Conservation (phyloP, 2,797 vertebrate species). For the Phrynocephalus vlangalii region DNA sequence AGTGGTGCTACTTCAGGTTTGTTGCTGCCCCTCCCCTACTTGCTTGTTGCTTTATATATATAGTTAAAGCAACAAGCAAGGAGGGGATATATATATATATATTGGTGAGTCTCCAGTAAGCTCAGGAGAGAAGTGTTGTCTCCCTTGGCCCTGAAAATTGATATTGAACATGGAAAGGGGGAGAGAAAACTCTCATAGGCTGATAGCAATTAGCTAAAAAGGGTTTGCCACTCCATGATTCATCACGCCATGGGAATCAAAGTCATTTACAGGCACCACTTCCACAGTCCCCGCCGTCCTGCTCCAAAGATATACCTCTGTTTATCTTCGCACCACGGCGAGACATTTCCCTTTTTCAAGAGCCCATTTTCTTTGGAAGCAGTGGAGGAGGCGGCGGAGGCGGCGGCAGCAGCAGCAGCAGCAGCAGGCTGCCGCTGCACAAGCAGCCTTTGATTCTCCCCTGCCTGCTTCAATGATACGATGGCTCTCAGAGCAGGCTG, state of each 20-base stretch:
- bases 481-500: conserved; percentile 60
- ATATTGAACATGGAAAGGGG: conserved; percentile 95
- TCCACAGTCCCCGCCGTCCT: conserved; percentile 75
- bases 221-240: conserved; percentile 96
- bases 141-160: conserved; percentile 97
- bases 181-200: conserved; percentile 86
- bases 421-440: conserved; percentile 67
- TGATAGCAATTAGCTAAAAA: conserved; percentile 99
- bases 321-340: conserved; percentile 81
- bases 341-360: conserved; percentile 86
- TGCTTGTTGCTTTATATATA: background rate
- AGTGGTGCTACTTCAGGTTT: conserved; percentile 91
- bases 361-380: conserved; percentile 76
- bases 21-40: too few species aligned
- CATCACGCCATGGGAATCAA: conserved; percentile 92
- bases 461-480: conserved; percentile 78
- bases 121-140: conserved; percentile 91
- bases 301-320: conserved; percentile 78
- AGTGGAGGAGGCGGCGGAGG: too few species aligned
- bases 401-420: conserved; percentile 73
- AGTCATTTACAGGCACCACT: conserved; percentile 89
- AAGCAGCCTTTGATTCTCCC: conserved; percentile 81
- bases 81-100: too few species aligned
- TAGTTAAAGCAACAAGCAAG: background rate
- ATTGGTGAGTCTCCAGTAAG: conserved; percentile 83